These are phyloP conservation scores for Augiades crinisus DNA, from an alignment of 2,888 invertebrate genomes.

Conservation along the genomic window DNA sequence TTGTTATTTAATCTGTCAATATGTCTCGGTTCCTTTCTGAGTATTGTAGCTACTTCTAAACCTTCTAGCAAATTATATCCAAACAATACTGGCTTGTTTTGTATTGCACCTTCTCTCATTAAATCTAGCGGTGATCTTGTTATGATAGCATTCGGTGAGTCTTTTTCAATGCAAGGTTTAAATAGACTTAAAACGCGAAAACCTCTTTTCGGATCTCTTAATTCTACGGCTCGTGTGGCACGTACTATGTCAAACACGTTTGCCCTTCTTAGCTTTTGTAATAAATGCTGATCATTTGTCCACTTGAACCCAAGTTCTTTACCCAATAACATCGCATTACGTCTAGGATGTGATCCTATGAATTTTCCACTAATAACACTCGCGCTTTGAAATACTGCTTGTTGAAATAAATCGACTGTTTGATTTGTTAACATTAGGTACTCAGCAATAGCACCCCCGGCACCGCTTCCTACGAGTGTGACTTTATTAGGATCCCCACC, in stretches of 20 bases:
- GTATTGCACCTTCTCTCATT: slow-evolving; percentile 45
- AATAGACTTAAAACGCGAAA: slow-evolving; percentile 40
- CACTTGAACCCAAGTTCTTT: slow-evolving; percentile 30
- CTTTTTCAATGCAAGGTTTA: slow-evolving; percentile 54
- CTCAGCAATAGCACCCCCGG: slow-evolving; percentile 47
- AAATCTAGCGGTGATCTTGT: slow-evolving; percentile 47
- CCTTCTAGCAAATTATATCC: slow-evolving; percentile 60
- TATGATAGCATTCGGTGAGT: slow-evolving; percentile 44
- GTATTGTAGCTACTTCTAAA: slow-evolving; percentile 31
- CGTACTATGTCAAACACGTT: slow-evolving; percentile 36
- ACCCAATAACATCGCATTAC: slow-evolving; percentile 34
- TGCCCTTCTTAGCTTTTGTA: slow-evolving; percentile 31
- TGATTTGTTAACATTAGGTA: slow-evolving; percentile 44
- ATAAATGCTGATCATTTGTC: slow-evolving; percentile 24
- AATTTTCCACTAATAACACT: slow-evolving; percentile 39
- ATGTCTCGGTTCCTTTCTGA: slow-evolving; percentile 8
- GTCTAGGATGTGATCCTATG: slow-evolving; percentile 34
- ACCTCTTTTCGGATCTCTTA: slow-evolving; percentile 29
- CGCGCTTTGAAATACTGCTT: slow-evolving; percentile 39
- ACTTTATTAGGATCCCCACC: slow-evolving; percentile 44
- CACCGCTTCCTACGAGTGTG: slow-evolving; percentile 48
- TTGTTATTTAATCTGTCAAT: slow-evolving; percentile 8
- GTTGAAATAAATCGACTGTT: slow-evolving; percentile 39
- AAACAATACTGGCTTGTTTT: slow-evolving; percentile 51
- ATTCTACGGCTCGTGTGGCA: slow-evolving; percentile 33